A percentile compares a stretch with the other conserved stretches of the same genome.
These are phyloP conservation scores for Andrena cerasifolii DNA, from an alignment of 1,140 invertebrate genomes.

Conservation along the genomic window DNA sequence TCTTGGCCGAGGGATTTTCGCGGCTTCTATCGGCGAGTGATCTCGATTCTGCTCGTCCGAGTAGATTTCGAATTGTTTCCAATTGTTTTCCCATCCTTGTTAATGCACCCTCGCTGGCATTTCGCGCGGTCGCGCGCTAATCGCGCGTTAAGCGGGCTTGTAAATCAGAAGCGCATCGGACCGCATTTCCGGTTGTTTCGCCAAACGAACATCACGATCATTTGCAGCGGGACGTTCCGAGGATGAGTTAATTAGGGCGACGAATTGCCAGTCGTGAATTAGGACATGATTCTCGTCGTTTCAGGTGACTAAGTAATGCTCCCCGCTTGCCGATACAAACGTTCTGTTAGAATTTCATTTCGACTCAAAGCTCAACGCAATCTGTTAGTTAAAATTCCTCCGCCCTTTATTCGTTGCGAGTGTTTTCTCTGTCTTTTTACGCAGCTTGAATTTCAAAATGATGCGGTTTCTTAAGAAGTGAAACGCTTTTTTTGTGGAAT, in stretches of 20 bases:
- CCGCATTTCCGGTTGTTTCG: background rate
- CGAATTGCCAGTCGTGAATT: no score
- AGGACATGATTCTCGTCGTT: no score
- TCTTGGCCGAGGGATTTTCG: slow-evolving; percentile 25
- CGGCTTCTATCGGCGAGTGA: slow-evolving; percentile 17
- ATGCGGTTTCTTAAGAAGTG: no score
- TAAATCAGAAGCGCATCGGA: slow-evolving; percentile 25
- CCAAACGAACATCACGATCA: background rate
- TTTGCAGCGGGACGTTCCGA: background rate
- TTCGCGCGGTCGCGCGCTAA: slow-evolving; percentile 15
- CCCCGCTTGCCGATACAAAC: no score
- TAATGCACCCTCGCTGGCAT: background rate
- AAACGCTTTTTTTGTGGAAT: no score
- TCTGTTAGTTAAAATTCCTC: no score
- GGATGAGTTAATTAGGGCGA: slow-evolving; percentile 9
- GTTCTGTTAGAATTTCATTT: no score
- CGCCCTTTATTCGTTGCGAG: no score
- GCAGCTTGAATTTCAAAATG: no score
- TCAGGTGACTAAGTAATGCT: no score
- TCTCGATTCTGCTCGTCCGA: slow-evolving; percentile 13
- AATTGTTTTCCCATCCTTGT: slow-evolving; percentile 28
- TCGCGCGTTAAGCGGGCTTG: slow-evolving; percentile 20
- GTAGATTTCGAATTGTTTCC: background rate
- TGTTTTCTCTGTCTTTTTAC: no score
- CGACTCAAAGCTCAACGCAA: no score